These are phyloP conservation scores for Phortica variegata DNA, from an alignment of 1,140 invertebrate species.

Conservation along the genomic window DNA sequence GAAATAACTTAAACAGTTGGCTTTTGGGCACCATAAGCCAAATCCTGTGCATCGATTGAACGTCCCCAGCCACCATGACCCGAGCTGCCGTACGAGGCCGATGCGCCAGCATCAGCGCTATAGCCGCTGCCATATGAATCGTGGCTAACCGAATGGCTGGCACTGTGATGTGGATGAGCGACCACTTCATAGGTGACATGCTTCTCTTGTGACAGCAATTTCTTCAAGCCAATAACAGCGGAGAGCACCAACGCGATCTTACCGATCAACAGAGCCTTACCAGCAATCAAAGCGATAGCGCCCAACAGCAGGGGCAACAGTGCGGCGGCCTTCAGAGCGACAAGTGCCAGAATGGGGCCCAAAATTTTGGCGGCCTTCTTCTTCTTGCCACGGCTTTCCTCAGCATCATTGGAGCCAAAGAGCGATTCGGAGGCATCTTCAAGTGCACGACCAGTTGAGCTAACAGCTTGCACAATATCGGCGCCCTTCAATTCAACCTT, in stretches of 20 bases:
- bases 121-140: slow-evolving; percentile 66
- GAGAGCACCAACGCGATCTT: slow-evolving; percentile 81
- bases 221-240: slow-evolving; percentile 79
- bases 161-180: slow-evolving; percentile 74
- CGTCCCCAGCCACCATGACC: slow-evolving; percentile 70
- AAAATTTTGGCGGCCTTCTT: slow-evolving; percentile 78
- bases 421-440: slow-evolving; percentile 70
- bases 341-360: slow-evolving; percentile 71
- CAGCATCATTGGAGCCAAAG: slow-evolving; percentile 60
- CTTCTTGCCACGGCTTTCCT: slow-evolving; percentile 74
- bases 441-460: slow-evolving; percentile 73
- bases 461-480: slow-evolving; percentile 77
- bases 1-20: slow-evolving; percentile 53
- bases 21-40: slow-evolving; percentile 75
- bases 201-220: slow-evolving; percentile 72
- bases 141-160: slow-evolving; percentile 64
- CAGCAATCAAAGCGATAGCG: slow-evolving; percentile 78
- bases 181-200: slow-evolving; percentile 84
- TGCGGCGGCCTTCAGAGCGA: slow-evolving; percentile 76
- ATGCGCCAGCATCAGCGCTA: slow-evolving; percentile 61
- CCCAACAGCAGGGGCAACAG: slow-evolving; percentile 74
- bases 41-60: slow-evolving; percentile 69
- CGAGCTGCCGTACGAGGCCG: slow-evolving; percentile 60
- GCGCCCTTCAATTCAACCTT: slow-evolving; percentile 82
- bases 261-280: slow-evolving; percentile 79